Evolutionary conservation across 2,888 invertebrate species (phyloP).

Genomic region (Clanis bilineata): DNA sequence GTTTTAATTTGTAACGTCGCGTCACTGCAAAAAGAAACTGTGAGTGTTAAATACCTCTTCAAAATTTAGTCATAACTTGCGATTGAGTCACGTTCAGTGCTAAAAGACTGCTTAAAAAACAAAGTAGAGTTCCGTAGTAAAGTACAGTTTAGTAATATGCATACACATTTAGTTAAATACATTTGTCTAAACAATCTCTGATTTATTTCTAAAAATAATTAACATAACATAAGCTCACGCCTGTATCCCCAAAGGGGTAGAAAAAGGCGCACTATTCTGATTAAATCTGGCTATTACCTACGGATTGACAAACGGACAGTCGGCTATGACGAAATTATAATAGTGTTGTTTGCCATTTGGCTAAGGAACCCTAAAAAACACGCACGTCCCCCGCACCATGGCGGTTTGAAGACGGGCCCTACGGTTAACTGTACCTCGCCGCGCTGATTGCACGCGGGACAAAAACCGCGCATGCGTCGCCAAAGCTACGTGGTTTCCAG

Average conservation of each 20-base stretch:
- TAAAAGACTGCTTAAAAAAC: not conserved
- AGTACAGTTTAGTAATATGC: too few relatives aligned
- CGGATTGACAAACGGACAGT: too few relatives aligned
- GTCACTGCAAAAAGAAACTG: not conserved
- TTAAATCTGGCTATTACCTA: too few relatives aligned
- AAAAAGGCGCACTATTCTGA: too few relatives aligned
- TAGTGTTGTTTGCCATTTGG: too few relatives aligned
- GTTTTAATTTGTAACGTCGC: not conserved
- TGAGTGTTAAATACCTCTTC: not conserved
- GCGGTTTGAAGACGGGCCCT: constrained; percentile 36
- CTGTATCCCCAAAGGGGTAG: too few relatives aligned
- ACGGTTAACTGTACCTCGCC: constrained; percentile 53
- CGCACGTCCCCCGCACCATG: constrained; percentile 26
- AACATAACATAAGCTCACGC: too few relatives aligned
- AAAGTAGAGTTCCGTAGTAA: too few relatives aligned
- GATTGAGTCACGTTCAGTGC: not conserved
- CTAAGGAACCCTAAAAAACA: constrained; percentile 28
- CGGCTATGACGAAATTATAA: too few relatives aligned
- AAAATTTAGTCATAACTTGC: not conserved
- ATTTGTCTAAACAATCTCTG: too few relatives aligned
- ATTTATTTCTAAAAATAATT: too few relatives aligned
- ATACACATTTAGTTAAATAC: too few relatives aligned
- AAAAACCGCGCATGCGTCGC: constrained; percentile 48
- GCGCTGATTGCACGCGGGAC: constrained; percentile 47
- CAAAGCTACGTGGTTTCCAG: constrained; percentile 29